phyloP scores from a whole-genome alignment of 2,888 invertebrate genomes.

The Rhogogaster chlorosoma region DNA sequence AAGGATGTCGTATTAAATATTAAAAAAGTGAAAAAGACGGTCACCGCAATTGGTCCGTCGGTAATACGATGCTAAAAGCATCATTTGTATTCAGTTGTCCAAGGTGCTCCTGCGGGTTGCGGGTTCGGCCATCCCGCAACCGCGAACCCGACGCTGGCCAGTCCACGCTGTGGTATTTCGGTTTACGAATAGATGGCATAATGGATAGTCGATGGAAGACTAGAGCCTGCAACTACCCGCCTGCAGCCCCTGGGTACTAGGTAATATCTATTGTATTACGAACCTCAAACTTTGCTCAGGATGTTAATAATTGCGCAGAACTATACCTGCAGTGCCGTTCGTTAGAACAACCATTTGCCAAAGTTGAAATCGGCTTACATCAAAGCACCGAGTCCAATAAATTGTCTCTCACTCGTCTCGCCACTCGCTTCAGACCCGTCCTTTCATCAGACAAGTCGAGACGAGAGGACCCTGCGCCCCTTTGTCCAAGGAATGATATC shows the following conservation, averaged over 20 bases:
- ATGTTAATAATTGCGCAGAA: neutral
- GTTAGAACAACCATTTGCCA: neutral
- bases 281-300: neutral
- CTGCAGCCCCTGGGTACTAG: neutral
- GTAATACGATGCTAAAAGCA: slow-evolving; percentile 36
- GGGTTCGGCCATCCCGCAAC: neutral
- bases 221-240: neutral
- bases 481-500: slow-evolving; percentile 14
- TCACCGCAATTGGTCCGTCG: slow-evolving; percentile 24
- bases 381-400: neutral
- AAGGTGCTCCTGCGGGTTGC: slow-evolving; percentile 32
- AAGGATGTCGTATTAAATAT: neutral
- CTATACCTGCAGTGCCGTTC: neutral
- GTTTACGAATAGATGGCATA: neutral
- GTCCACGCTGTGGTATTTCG: neutral
- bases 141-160: slow-evolving; percentile 4
- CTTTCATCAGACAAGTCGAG: neutral
- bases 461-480: neutral
- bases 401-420: neutral
- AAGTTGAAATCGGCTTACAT: slow-evolving; percentile 32
- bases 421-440: neutral
- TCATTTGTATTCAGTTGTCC: slow-evolving; percentile 40
- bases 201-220: neutral
- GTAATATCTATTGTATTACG: neutral
- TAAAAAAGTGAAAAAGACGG: neutral